Base-by-base conservation (phyloP, 2,888 invertebrate species). In the Cremastinae sp. region DNA sequence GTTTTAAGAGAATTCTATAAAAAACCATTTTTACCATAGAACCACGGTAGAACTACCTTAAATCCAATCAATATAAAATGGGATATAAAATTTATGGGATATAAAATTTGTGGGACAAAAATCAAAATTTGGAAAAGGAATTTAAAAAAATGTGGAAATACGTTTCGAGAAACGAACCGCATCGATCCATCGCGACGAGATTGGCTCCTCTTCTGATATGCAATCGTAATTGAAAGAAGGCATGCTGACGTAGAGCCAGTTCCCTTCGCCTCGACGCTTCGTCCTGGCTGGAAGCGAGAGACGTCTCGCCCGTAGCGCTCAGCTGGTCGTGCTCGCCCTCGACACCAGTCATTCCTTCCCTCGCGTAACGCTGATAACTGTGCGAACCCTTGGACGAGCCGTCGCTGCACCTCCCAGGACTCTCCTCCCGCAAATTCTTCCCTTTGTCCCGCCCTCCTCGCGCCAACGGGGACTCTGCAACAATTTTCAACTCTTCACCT, bases 161-260 rank as follows among this genome's bases (percentile, higher is more conserved):
- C 8, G 18, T 14, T 3, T 12, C 36, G 53, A 51, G 16, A 45
- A 49, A 51, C 92, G 92, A 91, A 97, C 98, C 98, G 90, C 96
- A 97, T 91, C 97, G 96, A 90, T 98, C 98, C 94, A 97, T 96
- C 75, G 98, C 96, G 72, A 97, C 94, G 86, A 98, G 92, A 90
- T 97, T 96, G 86, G 94, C 94, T 79, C 98, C 98, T 86, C 95
- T 93, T 86, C 95, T 95, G 79, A 98, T 92, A 91, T 97, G 96
- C 83, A 98, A 92, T 82, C 97, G 94, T 80, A 98, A 92, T 90
- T 97, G 96, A 91, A 96, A 98, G 92, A 98, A 98, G 64, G 97
- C 94, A 91, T 96, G 95, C 88, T 97, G 95, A 79, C 96, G 92
- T 75, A 96, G 91, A 62, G 93, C 93, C 78, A 94, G 92, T 90